Conservation (phyloP, 2,888 invertebrate genomes). For the Tillus elongatus region DNA sequence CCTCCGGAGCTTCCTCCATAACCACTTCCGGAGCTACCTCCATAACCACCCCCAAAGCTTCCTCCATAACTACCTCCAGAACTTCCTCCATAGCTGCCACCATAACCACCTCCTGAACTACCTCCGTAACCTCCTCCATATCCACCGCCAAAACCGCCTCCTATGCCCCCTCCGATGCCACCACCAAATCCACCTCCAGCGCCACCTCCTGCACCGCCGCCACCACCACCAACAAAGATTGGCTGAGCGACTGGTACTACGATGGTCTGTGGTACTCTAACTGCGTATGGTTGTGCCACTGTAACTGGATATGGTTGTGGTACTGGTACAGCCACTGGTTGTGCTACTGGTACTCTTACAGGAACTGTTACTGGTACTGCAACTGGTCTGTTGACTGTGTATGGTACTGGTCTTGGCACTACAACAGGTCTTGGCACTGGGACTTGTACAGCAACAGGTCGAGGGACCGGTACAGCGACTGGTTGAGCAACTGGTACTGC, state of each 20-base stretch:
- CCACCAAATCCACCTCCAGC: constrained; percentile 21
- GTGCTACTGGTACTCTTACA: constrained; percentile 45
- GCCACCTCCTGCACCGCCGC: constrained; percentile 16
- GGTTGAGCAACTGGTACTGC: constrained; percentile 47
- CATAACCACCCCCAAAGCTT: constrained; percentile 20
- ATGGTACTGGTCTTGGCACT: constrained; percentile 36
- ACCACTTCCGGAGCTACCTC: constrained; percentile 12
- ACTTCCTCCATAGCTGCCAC: constrained; percentile 15
- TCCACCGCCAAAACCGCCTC: constrained; percentile 11
- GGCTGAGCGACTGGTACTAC: constrained; percentile 49
- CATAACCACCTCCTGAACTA: constrained; percentile 12
- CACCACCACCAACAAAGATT: constrained; percentile 32
- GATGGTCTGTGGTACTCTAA: constrained; percentile 40
- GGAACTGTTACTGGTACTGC: constrained; percentile 28
- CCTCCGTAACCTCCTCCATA: constrained; percentile 12
- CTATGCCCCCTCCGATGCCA: constrained; percentile 19
- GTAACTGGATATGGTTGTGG: constrained; percentile 23
- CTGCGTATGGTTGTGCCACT: constrained; percentile 24
- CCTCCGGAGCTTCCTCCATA: background rate
- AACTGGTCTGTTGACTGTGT: constrained; percentile 34
- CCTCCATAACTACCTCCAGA: constrained; percentile 20
- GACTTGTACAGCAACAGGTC: constrained; percentile 41
- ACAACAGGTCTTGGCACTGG: constrained; percentile 34
- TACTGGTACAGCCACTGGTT: constrained; percentile 38
- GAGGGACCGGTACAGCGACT: constrained; percentile 44